Evolutionary conservation across 1,140 invertebrate genomes (phyloP), one percentile per base, ranked within the genome.

Genomic region (Hypsibius dujardini): DNA sequence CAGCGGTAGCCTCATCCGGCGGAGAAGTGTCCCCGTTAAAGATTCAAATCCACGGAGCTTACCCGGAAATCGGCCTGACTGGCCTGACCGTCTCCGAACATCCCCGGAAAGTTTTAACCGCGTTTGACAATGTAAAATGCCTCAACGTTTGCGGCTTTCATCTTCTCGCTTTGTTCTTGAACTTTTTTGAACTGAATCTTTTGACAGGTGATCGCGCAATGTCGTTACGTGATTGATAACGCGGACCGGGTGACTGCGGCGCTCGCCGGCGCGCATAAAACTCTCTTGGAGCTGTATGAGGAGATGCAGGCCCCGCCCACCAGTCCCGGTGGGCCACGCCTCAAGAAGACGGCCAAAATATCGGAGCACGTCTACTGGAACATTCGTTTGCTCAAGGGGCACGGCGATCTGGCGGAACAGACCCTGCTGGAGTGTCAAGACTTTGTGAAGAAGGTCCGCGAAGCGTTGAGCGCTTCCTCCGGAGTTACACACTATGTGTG

Each of bases 11-110:
- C 70, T 3, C 28, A 46, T 28, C 28, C 28, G 28, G 28, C 28
- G 28, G 28, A 28, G 28, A 28, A 28, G 28, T 69, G 76, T 42
- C 76, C 76, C 2, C 76, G 77, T 69, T 71, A 73, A 42, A 40
- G 76, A n/a, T 70, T 71, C 69, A 74, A 75, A 70, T 71, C 76
- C 46, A 56, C 50, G 50, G 50, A 56, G n/a, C n/a, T 12, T 56
- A 12, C n/a, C 50, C 50, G 50, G 50, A 56, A n/a, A 56, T 56
- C 7, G n/a, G n/a, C 7, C 50, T 56, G n/a, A 56, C 7, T 56
- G 0, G 7, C 7, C n/a, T n/a, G 50, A n/a, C 7, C n/a, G n/a
- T 56, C 7, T 12, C 7, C 50, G 7, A 56, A 0, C 50, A 56
- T n/a, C n/a, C 50, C 50, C 50, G 50, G 50, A 56, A 56, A 56